Evolutionary conservation across 2,113 vertebrate genomes (phyloP), one percentile per base, ranked within the genome.

Genomic region (Python bivittatus): DNA sequence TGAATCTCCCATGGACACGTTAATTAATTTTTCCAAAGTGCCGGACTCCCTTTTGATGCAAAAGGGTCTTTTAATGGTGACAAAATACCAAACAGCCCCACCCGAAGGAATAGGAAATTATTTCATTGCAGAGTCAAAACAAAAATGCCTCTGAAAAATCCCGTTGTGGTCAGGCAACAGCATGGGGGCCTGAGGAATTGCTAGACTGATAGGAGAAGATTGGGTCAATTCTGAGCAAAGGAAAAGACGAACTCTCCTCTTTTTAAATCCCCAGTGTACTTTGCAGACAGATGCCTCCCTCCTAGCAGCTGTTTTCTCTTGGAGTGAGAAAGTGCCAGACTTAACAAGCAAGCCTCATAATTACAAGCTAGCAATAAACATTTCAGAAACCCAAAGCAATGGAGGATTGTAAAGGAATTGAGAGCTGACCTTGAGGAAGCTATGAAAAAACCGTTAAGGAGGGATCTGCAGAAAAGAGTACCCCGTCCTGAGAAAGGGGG

Each of bases 1-100:
- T 91, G 29, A 84, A 84, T 91, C 83, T 91, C 90, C 42, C 22
- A 86, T 44, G 38, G 90, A 68, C 56, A 53, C 61, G 29, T 27
- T 64, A 53, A 86, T 86, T 58, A 60, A 27, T 33, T 54, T 9
- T 13, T 6, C 29, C 86, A 23, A 3, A 52, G 12, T 42, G 23
- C 58, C 54, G 60, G 91, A 17, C 56, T 72, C 42, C 52, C 25
- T 88, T 56, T 87, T 27, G 25, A 79, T 87, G 52, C 61, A 54
- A 33, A 86, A 56, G 8, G 22, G 25, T 29, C 60, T 92, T 79
- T 42, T 57, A 38, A 88, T 57, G 61, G 33, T 7, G 3, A 29
- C 53, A 38, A 44, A 68, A 88, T 64, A 33, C 23, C 38, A 23
- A 72, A 88, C 52, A 33, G 7, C 48, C 20, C 1, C 52, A 23